These are phyloP conservation scores for Drosophila nigrodunni DNA, from an alignment of 1,140 invertebrate genomes.

Conservation along the genomic window DNA sequence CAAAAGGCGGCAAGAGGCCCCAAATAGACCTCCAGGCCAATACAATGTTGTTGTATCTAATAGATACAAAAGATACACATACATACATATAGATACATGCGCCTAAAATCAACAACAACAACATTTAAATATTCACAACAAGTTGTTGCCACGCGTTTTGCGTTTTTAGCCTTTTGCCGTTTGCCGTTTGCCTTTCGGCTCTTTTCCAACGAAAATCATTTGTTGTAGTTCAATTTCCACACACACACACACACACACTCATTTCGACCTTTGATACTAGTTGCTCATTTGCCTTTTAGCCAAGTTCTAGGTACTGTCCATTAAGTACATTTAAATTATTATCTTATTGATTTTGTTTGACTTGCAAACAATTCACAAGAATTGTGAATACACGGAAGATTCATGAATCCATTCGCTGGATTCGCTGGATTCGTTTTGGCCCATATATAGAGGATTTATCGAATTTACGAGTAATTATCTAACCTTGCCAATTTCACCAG, in stretches of 20 bases:
- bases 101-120: constrained; percentile 14
- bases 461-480: constrained; percentile 41
- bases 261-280: constrained; percentile 57
- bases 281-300: constrained; percentile 15
- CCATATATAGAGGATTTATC: constrained; percentile 9
- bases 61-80: constrained; percentile 39
- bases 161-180: constrained; percentile 30
- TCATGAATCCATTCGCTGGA: constrained; percentile 2
- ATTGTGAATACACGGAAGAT: constrained; percentile 34
- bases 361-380: constrained; percentile 28
- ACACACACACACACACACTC: no score
- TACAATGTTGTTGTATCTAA: constrained; percentile 26
- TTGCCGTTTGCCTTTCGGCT: constrained; percentile 41
- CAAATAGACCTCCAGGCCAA: constrained; percentile 37
- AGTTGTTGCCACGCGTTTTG: constrained; percentile 71
- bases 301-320: constrained; percentile 42
- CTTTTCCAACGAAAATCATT: constrained; percentile 66
- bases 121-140: constrained; percentile 58
- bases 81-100: constrained; percentile 25
- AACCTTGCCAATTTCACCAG: constrained; percentile 27
- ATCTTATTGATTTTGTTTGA: constrained; percentile 42
- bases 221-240: constrained; percentile 50
- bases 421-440: background rate
- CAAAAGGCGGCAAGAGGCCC: constrained; percentile 63
- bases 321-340: constrained; percentile 70